These are phyloP conservation scores for Pristionchus entomophagus DNA, from an alignment of 2,888 invertebrate species.

Conservation along the genomic window DNA sequence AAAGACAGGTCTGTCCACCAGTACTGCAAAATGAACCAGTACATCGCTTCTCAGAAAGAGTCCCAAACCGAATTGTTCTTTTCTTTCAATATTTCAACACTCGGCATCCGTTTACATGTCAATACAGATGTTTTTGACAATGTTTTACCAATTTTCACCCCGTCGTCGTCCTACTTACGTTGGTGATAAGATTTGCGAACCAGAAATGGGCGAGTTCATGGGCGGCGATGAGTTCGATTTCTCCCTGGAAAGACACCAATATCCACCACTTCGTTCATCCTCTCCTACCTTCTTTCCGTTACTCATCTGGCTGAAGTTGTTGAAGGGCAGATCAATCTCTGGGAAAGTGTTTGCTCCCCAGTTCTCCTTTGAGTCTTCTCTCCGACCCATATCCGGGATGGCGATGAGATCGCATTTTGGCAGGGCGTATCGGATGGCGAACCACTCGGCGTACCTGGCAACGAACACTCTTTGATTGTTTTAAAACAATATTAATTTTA, in stretches of 20 bases:
- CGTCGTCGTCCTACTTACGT: constrained; percentile 80
- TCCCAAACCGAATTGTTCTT: too few relatives aligned
- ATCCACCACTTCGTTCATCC: neutral
- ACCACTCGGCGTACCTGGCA: constrained; percentile 90
- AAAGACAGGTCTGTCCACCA: constrained; percentile 85
- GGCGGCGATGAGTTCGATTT: constrained; percentile 85
- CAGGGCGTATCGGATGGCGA: constrained; percentile 92
- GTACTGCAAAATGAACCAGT: constrained; percentile 61
- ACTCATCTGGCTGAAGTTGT: constrained; percentile 91
- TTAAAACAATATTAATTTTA: too few relatives aligned
- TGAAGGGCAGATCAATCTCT: constrained; percentile 91
- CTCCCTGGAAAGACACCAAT: constrained; percentile 76
- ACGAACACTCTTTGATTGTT: too few relatives aligned
- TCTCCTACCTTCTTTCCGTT: constrained; percentile 77
- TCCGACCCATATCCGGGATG: constrained; percentile 93
- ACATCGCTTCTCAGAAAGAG: neutral
- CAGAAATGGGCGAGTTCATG: constrained; percentile 98
- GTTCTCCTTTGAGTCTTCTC: constrained; percentile 91
- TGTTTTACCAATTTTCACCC: neutral
- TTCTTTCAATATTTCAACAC: too few relatives aligned
- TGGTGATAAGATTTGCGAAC: constrained; percentile 97
- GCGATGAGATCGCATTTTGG: constrained; percentile 97
- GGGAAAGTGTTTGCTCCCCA: constrained; percentile 96
- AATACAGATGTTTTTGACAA: too few relatives aligned
- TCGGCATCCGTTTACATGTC: too few relatives aligned